phyloP scores from a whole-genome alignment of 2,797 vertebrate species.

The Taeniopygia guttata region DNA sequence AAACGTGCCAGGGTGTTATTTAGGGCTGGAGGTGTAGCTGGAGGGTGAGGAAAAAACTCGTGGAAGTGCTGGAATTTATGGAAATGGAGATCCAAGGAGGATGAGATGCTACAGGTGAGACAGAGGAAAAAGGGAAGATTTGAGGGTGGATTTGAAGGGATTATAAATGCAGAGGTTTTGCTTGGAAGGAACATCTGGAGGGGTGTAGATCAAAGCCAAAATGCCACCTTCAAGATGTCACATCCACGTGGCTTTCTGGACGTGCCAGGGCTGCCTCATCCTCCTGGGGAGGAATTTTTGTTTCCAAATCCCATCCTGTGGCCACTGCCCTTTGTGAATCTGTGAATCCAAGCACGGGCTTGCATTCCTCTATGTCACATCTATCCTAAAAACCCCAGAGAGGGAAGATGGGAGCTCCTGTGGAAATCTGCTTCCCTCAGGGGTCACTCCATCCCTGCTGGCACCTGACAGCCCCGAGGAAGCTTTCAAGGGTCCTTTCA shows the following conservation, averaged over 20 bases:
- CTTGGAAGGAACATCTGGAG: neutral
- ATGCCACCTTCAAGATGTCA: too few relatives aligned
- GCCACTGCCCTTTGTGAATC: neutral
- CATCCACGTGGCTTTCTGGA: neutral
- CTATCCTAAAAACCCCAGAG: neutral
- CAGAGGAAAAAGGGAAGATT: neutral
- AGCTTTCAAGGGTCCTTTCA: constrained; percentile 45
- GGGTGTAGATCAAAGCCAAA: neutral
- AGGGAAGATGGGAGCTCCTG: neutral
- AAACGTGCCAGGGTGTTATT: neutral
- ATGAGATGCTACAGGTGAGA: neutral
- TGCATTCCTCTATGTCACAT: accelerated
- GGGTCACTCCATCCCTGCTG: neutral
- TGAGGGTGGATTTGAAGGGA: neutral
- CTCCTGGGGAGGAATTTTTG: neutral
- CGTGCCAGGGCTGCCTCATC: neutral
- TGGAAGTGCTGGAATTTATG: neutral
- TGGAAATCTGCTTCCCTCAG: neutral
- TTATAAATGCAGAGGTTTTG: neutral
- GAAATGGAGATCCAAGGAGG: neutral
- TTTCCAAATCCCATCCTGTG: neutral
- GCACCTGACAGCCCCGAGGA: constrained; percentile 42
- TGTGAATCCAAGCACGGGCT: accelerated
- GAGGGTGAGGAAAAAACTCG: neutral
- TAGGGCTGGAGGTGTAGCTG: neutral